Base-by-base conservation (phyloP, 2,113 vertebrate genomes). In the Aplodontia rufa region DNA sequence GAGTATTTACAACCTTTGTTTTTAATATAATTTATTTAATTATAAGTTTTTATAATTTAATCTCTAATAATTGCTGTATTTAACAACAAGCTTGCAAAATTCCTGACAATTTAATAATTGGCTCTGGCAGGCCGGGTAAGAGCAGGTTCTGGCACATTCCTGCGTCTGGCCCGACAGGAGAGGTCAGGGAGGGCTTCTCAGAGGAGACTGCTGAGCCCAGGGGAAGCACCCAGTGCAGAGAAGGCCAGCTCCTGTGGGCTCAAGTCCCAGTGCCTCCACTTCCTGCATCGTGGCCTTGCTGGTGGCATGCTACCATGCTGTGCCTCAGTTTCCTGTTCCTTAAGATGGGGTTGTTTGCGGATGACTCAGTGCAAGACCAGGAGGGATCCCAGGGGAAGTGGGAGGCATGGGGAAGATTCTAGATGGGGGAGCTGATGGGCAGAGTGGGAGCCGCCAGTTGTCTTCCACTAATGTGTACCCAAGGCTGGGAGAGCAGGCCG, bases 31-130 rank as follows among this genome's bases (percentile, higher is more conserved):
- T 97, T 97, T 96, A 96, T 86, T 97, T 97, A 97, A 97, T 97
- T 94, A 91, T 79, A 80, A 91, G 93, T 94, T 89, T 79, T 96
- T 91, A 83, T 94, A 96, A 96, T 96, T 95, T 95, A 93, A 97
- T 94, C 82, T 97, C 90, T 87, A 92, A 96, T 97, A 97, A 97
- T 96, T 93, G 95, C 94, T 45, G 88, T 28, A 62, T 92, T 97
- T 97, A 97, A 96, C 88, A 94, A 94, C 96, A 45, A 24, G 88
- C 94, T 97, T 97, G 96, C 97, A 97, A 96, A 97, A 96, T 91
- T 83, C 93, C 81, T n/a, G 79, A 88, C 85, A 69, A 92, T 96
- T 97, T 96, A 90, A 88, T 96, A 95, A 96, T 88, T 87, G 93
- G 32, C 91, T 93, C 75, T 85, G 20, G 2, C 64, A 75, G 62